Base-by-base conservation (phyloP, 1,140 invertebrate species). In the Drosophila guanche region DNA sequence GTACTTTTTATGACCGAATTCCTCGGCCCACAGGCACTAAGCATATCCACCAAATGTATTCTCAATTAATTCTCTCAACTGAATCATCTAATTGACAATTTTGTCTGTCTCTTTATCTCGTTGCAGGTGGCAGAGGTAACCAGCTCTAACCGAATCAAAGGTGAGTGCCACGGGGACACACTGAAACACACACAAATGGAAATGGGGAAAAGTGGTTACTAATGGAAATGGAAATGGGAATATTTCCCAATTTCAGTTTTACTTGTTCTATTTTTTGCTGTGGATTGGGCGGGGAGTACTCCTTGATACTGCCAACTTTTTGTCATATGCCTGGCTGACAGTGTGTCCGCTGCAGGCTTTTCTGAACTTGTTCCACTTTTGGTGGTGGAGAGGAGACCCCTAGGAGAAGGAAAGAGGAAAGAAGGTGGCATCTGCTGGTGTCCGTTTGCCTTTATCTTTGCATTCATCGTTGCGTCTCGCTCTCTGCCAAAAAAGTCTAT, bases 281-380 rank as follows among this genome's bases (percentile, higher is more conserved):
- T 0, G 1, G 16, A 20, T 0, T 0, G 16, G 16, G 12, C 0
- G 40, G 63, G 29, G 40, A 48, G 53, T 56, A n/a, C 50, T 47
- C 29, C 33, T 66, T 56, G 65, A 68, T 42, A 46, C 50, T 68
- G 66, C 63, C 62, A 67, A 66, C 48, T 67, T 67, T 65, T 67
- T 67, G 65, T 71, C 54, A 70, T 56, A 46, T 41, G 41, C 10
- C 12, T 5, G 25, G 23, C 50, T 37, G 50, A 54, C 29, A 40
- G 33, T 16, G 20, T 42, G 46, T n/a, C 27, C 25, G 23, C 76
- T 52, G 43, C 59, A 12, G 67, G 77, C 70, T 47, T 46, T 67
- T 76, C 76, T 84, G 79, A 84, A 76, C 75, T 84, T 76, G 76
- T 79, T 76, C 71, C 59, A 78, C 57, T 79, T 68, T 47, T 47